Base-by-base conservation (phyloP, 1,140 invertebrate species). In the Drosophila azteca region DNA sequence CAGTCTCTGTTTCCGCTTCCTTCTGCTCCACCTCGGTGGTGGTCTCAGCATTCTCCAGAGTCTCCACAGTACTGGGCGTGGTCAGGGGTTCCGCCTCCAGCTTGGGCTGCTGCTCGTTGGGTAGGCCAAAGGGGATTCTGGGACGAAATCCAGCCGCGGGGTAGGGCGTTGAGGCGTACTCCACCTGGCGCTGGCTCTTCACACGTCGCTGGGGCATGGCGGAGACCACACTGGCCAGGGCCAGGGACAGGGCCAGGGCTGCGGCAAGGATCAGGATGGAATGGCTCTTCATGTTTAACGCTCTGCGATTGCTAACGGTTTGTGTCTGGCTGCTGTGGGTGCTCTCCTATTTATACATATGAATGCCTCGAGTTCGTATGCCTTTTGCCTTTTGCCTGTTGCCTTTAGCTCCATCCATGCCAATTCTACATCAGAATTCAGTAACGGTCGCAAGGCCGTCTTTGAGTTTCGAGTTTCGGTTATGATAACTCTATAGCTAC, bases 371-470 rank as follows among this genome's bases (percentile, higher is more conserved):
- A 13, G 5, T 43, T 49, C 35, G 11, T 3, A 4, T 11, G 58
- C 29, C 24, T 2, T 20, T 39, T 9, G 45, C n/a, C 39, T 46
- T 26, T 5, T 24, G 24, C 22, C 22, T 24, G 2, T 24, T 24
- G 8, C 3, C 9, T 13, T n/a, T 31, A 15, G 8, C 11, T 39
- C 11, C 35, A 46, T 31, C 44, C 35, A 9, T n/a, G 26, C 44
- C 68, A 50, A 72, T 87, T 87, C 82, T 87, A 62, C 74, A 85
- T 84, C 81, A 84, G 81, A 87, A 87, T 88, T 88, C 83, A 88
- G 79, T 83, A 88, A 88, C 57, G 76, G 83, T 88, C 79, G 83
- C 83, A 88, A 88, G 83, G 83, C 73, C 80, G 41, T 26, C 61
- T 41, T 17, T 15, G 17, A 54, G 20, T 26, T 44, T 26, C 20